These are phyloP conservation scores for Drosophila albomicans DNA, from an alignment of 1,140 invertebrate species.

Conservation along the genomic window DNA sequence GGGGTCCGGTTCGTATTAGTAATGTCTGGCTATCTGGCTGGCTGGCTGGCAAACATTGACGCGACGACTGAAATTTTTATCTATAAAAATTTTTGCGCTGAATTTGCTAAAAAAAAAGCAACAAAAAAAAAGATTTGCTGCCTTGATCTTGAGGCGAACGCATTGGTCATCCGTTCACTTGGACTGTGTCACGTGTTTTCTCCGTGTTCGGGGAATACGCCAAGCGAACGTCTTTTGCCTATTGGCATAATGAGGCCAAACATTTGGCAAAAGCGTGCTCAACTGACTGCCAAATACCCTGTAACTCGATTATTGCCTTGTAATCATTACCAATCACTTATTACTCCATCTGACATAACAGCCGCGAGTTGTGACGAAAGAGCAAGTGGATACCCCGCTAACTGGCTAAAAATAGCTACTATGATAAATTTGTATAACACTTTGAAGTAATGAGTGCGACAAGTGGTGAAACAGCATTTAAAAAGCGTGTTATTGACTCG, in stretches of 20 bases:
- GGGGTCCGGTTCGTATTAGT: conserved; percentile 48
- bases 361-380: background rate
- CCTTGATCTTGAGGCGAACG: conserved; percentile 46
- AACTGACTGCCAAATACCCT: background rate
- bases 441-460: background rate
- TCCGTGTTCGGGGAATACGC: conserved; percentile 77
- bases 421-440: background rate
- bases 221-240: conserved; percentile 31
- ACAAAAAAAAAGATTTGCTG: background rate
- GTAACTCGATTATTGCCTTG: background rate
- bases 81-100: background rate
- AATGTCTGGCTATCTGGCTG: conserved; percentile 45
- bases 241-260: conserved; percentile 36
- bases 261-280: background rate
- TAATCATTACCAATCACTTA: background rate
- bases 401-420: background rate
- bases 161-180: conserved; percentile 34
- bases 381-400: background rate
- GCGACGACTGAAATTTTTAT: conserved; percentile 12
- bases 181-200: conserved; percentile 56
- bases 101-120: conserved; percentile 2
- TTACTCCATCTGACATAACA: background rate
- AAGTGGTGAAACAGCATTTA: background rate
- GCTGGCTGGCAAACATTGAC: conserved; percentile 9
- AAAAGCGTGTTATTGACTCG: background rate